These are phyloP conservation scores for Yasuhikotakia modesta DNA, from an alignment of 2,797 vertebrate species.

Conservation along the genomic window DNA sequence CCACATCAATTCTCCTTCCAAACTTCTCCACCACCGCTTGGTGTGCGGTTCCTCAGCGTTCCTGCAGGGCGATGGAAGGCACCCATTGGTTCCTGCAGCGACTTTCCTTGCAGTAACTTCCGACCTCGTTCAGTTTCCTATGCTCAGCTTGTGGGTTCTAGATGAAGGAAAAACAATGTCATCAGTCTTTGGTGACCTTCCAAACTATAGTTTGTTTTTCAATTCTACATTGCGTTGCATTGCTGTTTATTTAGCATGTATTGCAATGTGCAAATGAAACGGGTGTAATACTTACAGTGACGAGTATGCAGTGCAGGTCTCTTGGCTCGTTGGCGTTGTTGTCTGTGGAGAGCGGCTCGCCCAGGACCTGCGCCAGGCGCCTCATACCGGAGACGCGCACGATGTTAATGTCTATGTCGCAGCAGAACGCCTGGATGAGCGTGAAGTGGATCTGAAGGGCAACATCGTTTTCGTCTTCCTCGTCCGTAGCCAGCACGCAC, in stretches of 20 bases:
- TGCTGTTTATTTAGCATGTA: too few species aligned
- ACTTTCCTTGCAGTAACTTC: constrained; percentile 87
- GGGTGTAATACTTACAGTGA: constrained; percentile 80
- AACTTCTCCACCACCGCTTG: constrained; percentile 41
- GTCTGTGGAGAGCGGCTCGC: constrained; percentile 63
- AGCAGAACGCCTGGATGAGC: constrained; percentile 91
- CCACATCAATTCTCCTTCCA: constrained; percentile 34
- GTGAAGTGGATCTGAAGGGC: constrained; percentile 95
- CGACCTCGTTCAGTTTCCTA: constrained; percentile 85
- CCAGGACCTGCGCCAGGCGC: constrained; percentile 81
- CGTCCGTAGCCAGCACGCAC: constrained; percentile 85
- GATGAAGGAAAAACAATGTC: not conserved
- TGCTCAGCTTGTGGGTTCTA: constrained; percentile 85
- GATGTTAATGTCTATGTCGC: constrained; percentile 88
- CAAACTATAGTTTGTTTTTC: not conserved
- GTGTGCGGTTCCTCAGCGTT: constrained; percentile 77
- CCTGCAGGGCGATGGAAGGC: constrained; percentile 83
- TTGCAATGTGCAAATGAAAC: not conserved
- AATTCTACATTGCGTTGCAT: not conserved
- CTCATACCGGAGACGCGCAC: constrained; percentile 84
- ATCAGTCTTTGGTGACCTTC: constrained; percentile 13
- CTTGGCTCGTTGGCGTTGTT: constrained; percentile 76
- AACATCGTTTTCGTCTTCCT: constrained; percentile 82
- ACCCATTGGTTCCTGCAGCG: constrained; percentile 88
- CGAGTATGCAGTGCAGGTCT: constrained; percentile 90